Conservation (phyloP, 2,797 vertebrate species). For the Urosaurus nigricauda region DNA sequence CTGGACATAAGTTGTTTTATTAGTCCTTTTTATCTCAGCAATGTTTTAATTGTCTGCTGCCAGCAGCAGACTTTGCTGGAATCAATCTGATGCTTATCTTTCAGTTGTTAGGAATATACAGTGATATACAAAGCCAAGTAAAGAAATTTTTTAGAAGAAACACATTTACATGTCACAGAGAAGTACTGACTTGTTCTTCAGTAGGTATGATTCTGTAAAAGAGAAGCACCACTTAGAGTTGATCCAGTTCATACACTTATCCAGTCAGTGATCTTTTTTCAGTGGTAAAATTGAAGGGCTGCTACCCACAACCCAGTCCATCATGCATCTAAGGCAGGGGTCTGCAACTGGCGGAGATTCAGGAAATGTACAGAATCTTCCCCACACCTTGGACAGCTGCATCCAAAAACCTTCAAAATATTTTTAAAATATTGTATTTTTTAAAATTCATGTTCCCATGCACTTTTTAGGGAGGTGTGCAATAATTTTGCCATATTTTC, state of each 20-base stretch:
- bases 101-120: slow-evolving; percentile 64
- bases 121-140: slow-evolving; percentile 73
- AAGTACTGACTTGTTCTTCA: slow-evolving; percentile 44
- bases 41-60: slow-evolving; percentile 61
- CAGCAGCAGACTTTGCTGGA: slow-evolving; percentile 71
- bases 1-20: slow-evolving; percentile 72
- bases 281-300: neutral
- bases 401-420: too few species aligned
- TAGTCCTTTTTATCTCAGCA: slow-evolving; percentile 74
- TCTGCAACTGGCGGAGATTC: too few species aligned
- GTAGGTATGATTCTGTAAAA: slow-evolving; percentile 7
- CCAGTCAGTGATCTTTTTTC: slow-evolving; percentile 7
- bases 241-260: slow-evolving; percentile 23
- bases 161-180: slow-evolving; percentile 69
- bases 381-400: too few species aligned
- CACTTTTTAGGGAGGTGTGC: too few species aligned
- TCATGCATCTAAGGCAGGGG: neutral
- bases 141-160: slow-evolving; percentile 66
- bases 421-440: too few species aligned
- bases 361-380: too few species aligned
- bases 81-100: slow-evolving; percentile 51
- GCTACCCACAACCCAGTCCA: neutral
- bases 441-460: too few species aligned
- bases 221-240: slow-evolving; percentile 28
- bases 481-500: too few species aligned